Conservation (phyloP, 2,797 vertebrate species). For the Sparus aurata region DNA sequence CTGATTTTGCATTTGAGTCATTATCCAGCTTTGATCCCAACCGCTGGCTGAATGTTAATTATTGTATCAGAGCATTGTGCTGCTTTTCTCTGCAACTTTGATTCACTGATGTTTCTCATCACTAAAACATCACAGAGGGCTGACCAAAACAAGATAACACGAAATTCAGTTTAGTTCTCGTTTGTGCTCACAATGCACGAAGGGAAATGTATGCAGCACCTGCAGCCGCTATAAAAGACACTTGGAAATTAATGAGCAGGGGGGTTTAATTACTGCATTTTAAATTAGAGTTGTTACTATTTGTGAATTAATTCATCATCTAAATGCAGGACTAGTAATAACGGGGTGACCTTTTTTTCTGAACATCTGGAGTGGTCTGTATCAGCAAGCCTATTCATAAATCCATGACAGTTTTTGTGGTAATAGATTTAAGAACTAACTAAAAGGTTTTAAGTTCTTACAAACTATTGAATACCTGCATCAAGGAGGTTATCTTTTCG, state of each 20-base stretch:
- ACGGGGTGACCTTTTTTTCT: neutral
- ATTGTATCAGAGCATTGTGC: slow-evolving; percentile 33
- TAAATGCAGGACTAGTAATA: neutral
- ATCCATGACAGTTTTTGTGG: no score
- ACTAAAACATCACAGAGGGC: slow-evolving; percentile 52
- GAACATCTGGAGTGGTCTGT: neutral
- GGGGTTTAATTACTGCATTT: neutral
- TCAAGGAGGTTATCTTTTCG: no score
- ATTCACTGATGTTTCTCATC: slow-evolving; percentile 56
- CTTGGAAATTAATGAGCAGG: slow-evolving; percentile 5
- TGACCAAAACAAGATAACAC: slow-evolving; percentile 29
- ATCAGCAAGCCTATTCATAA: neutral
- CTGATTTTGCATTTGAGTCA: slow-evolving; percentile 52
- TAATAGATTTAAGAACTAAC: no score
- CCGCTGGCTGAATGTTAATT: slow-evolving; percentile 50
- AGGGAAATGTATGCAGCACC: slow-evolving; percentile 46
- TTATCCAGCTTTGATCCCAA: slow-evolving; percentile 59
- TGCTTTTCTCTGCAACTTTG: slow-evolving; percentile 41
- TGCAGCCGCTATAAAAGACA: slow-evolving; percentile 24
- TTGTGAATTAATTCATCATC: neutral
- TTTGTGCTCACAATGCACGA: slow-evolving; percentile 7
- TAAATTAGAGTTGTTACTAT: neutral
- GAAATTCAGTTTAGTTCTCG: slow-evolving; percentile 28
- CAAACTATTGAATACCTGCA: no score
- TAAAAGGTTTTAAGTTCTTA: no score